Base-by-base conservation (phyloP, 2,888 invertebrate genomes). In the Apamea anceps region DNA sequence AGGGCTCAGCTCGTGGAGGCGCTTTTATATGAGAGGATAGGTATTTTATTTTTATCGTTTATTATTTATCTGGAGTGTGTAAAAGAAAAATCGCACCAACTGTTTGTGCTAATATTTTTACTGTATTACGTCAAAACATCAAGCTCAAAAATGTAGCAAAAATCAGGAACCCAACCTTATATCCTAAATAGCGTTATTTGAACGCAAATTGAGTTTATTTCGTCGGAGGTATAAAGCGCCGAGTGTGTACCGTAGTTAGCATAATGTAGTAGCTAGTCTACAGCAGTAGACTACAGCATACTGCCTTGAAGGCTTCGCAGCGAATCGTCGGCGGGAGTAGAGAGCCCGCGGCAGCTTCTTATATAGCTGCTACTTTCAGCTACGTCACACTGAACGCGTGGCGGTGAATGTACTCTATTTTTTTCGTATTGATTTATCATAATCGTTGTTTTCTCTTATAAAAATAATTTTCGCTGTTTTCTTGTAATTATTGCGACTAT, bases 151-250 rank as follows among this genome's bases (percentile, higher is more conserved):
- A 79, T 32, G 28, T 32, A 37, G 57, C n/a, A 66, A 84, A 54
- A 84, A 79, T 75, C 45, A 42, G 48, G 51, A 72, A 66, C 12
- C 13, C 32, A 71, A 77, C 80, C 67, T 72, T 65, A 65, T 72
- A 54, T 87, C n/a, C 60, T 74, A 85, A 85, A 85, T 72, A 65
- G 72, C 88, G 81, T 80, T 83, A 81, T 86, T 83, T 80, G 66
- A 75, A 83, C 75, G 72, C 81, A 89, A 89, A 89, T 89, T 86
- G 81, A 84, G 84, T 89, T 88, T 88, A 88, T 88, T 86, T 81
- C 82, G 85, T 80, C 77, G 75, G 68, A 72, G 48, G 72, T 72
- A 88, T 85, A 85, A 88, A 85, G 75, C 81, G 73, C 51, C 63
- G 73, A 79, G 73, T 77, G 82, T 71, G 75, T 79, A 71, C 77